These are phyloP conservation scores for Ambastaia sidthimunki DNA, from an alignment of 2,797 vertebrate species.

Conservation along the genomic window DNA sequence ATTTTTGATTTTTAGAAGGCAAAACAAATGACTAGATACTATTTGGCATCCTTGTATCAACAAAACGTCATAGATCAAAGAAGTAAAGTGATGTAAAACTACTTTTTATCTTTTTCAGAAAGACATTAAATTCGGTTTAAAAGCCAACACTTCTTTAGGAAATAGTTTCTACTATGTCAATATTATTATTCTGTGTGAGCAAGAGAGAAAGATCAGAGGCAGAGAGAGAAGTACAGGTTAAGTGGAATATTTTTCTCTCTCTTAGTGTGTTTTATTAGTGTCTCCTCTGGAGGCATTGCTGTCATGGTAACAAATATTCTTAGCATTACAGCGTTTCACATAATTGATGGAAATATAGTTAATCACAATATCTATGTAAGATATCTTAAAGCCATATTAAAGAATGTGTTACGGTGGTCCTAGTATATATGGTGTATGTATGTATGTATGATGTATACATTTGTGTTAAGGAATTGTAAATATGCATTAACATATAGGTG, in stretches of 20 bases:
- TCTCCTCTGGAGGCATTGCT: slow-evolving; percentile 59
- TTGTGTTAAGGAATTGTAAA: slow-evolving; percentile 18
- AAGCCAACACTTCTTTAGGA: not conserved
- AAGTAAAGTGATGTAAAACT: not conserved
- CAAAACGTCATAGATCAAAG: not conserved
- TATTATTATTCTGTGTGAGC: not conserved
- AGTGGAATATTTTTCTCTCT: not conserved
- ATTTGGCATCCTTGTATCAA: too few species aligned
- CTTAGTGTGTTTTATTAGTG: slow-evolving; percentile 7
- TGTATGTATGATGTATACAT: slow-evolving; percentile 1
- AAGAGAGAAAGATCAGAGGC: not conserved
- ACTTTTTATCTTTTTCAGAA: not conserved
- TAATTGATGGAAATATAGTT: slow-evolving; percentile 59
- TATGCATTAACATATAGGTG: slow-evolving; percentile 61
- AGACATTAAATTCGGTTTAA: not conserved
- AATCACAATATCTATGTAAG: slow-evolving; percentile 50
- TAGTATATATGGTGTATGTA: not conserved
- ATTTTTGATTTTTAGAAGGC: not conserved
- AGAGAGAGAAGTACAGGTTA: slow-evolving; percentile 9
- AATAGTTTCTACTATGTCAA: not conserved
- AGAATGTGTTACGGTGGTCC: not conserved
- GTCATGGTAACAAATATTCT: slow-evolving; percentile 68
- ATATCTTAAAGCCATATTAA: slow-evolving; percentile 4
- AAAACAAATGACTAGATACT: not conserved
- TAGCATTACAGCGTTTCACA: slow-evolving; percentile 62